These are phyloP conservation scores for Apaloderma vittatum DNA, from an alignment of 2,113 vertebrate genomes.

Conservation along the genomic window DNA sequence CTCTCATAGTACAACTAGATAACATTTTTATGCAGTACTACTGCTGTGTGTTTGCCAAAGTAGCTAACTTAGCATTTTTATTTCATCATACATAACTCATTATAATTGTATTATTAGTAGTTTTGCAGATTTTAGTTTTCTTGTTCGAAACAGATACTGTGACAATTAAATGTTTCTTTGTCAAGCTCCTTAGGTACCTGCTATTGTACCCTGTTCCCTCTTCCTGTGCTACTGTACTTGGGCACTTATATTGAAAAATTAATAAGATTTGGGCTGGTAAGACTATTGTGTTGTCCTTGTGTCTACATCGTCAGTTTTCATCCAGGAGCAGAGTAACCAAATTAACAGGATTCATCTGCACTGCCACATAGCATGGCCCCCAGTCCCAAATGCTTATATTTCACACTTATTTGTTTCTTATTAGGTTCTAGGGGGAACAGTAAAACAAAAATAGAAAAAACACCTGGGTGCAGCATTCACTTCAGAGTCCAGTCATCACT, in stretches of 20 bases:
- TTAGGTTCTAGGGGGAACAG: background rate
- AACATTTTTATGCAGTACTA: background rate
- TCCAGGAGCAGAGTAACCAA: background rate
- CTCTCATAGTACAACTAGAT: background rate
- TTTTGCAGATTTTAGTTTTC: background rate
- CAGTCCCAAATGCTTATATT: background rate
- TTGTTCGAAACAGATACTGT: background rate
- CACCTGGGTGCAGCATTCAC: background rate
- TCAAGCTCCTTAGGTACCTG: background rate
- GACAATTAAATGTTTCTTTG: background rate
- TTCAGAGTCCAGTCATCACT: background rate
- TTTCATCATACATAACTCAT: background rate
- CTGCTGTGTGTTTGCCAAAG: background rate
- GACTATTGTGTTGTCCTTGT: background rate
- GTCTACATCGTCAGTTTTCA: background rate
- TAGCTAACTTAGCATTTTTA: background rate
- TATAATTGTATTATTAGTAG: background rate
- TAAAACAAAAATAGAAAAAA: background rate
- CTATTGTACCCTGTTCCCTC: background rate
- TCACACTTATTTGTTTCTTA: background rate
- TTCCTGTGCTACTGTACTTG: background rate
- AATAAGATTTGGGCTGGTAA: background rate
- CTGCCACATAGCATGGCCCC: background rate
- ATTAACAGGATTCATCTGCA: background rate
- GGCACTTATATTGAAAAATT: background rate